These are phyloP conservation scores for Oncopodura yosiiana DNA, from an alignment of 1,140 invertebrate species.

Conservation along the genomic window DNA sequence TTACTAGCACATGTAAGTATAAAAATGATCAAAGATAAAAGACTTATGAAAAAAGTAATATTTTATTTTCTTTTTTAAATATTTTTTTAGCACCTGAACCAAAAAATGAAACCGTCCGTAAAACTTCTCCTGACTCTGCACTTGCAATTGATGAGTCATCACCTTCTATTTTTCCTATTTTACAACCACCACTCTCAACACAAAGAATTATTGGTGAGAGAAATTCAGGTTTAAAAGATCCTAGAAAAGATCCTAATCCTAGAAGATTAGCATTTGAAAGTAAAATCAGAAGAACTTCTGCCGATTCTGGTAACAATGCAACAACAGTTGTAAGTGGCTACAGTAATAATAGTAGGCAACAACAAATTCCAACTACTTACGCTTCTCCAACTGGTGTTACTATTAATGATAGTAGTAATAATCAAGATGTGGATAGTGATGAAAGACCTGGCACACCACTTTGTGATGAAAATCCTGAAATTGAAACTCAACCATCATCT, in stretches of 20 bases:
- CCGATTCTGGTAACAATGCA: conserved; percentile 32
- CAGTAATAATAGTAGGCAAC: conserved; percentile 2
- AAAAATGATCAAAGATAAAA: too few relatives aligned
- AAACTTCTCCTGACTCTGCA: conserved; percentile 31
- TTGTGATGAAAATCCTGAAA: conserved; percentile 70
- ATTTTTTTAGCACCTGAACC: conserved; percentile 36
- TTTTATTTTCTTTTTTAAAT: too few relatives aligned
- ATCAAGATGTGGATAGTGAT: conserved; percentile 39
- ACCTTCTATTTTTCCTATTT: too few relatives aligned
- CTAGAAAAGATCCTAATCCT: conserved; percentile 20
- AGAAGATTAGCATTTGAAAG: too few relatives aligned
- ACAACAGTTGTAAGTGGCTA: neutral
- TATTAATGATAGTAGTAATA: conserved; percentile 20
- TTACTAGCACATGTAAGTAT: too few relatives aligned
- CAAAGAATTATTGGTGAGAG: conserved; percentile 6
- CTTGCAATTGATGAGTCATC: conserved; percentile 22
- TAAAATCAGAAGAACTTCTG: conserved; percentile 30
- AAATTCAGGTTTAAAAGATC: conserved; percentile 25
- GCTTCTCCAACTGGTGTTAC: conserved; percentile 11
- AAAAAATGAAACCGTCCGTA: conserved; percentile 34
- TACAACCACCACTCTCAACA: too few relatives aligned
- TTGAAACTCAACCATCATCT: conserved; percentile 46
- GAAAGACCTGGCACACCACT: conserved; percentile 65
- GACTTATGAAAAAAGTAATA: too few relatives aligned
- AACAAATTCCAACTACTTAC: neutral